These are phyloP conservation scores for Macaca fascicularis DNA, from an alignment of 2,113 vertebrate species.

Conservation along the genomic window T2T-MFA8v1.1 NC_088376.1:57604001-57604500, in stretches of 20 bases:
- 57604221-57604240: neutral
- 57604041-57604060: neutral
- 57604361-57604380: neutral
- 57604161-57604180: neutral
- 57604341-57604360: neutral
- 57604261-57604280: neutral
- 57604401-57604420: neutral
- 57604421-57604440: neutral
- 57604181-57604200: neutral
- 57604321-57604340: neutral
- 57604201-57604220: neutral
- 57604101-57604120: neutral
- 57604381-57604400: neutral
- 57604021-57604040: neutral
- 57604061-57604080: neutral
- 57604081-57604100: neutral
- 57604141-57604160: neutral
- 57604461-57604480: too few relatives aligned
- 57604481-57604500: fast-evolving
- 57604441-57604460: neutral
- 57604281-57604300: neutral
- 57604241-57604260: neutral
- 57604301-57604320: neutral
- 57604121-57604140: neutral
- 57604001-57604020: neutral